A percentile compares a stretch with the other conserved stretches of the same genome.
These are phyloP conservation scores for Oxygymnocypris stewartii DNA, from an alignment of 2,113 vertebrate genomes.

Conservation along the genomic window DNA sequence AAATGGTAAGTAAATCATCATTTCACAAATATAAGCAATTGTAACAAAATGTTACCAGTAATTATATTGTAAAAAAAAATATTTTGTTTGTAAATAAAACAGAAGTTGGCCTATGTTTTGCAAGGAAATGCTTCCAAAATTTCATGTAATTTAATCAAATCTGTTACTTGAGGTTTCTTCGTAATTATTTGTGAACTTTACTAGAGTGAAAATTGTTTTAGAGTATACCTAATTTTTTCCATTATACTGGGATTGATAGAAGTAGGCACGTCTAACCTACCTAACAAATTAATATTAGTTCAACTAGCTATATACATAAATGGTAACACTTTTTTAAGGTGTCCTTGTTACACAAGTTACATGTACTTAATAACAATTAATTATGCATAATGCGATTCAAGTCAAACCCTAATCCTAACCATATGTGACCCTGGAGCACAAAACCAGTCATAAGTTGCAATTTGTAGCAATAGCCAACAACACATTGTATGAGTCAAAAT, in stretches of 20 bases:
- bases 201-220: neutral
- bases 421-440: too few species aligned
- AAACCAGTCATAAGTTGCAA: too few species aligned
- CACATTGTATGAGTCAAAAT: too few species aligned
- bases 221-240: neutral
- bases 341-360: too few species aligned
- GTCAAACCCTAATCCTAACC: too few species aligned
- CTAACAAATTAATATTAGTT: too few species aligned
- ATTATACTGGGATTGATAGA: neutral
- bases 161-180: neutral
- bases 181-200: neutral
- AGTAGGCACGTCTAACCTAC: neutral
- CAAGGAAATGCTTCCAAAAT: neutral
- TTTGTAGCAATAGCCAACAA: too few species aligned
- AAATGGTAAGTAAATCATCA: neutral
- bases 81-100: neutral
- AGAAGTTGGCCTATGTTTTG: neutral
- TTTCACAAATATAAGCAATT: neutral
- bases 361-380: too few species aligned
- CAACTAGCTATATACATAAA: too few species aligned
- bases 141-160: neutral
- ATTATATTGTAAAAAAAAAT: neutral
- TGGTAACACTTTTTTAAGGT: neutral
- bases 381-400: too few species aligned
- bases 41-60: neutral